Evolutionary conservation across 2,888 invertebrate species (phyloP), one percentile per base, ranked within the genome.

Genomic region (Agrotis clavis): DNA sequence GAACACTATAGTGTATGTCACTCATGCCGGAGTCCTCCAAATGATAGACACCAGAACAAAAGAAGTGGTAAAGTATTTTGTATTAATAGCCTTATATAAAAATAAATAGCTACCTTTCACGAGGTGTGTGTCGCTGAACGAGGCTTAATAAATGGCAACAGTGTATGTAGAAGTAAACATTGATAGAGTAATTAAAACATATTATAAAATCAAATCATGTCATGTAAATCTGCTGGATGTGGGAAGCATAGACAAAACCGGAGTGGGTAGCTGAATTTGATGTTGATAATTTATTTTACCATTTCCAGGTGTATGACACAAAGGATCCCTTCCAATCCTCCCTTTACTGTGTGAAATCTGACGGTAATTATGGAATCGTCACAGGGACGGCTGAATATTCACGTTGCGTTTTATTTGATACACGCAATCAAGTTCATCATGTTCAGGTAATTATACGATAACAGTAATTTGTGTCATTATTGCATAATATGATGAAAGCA

Each of bases 401-500:
- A 0, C 92, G 96, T 4, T 95, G 95, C 74, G 95, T 95, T 9
- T 83, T 96, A 7, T 96, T 89, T 77, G 96, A 96, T 78, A 62
- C 84, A 6, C 89, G 96, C 30, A 85, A 84, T 48, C 71, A 86
- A 25, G 73, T 80, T 0, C 77, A 81, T 47, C 94, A 94, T 82
- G 89, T 92, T 6, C 96, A 96, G 92, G 96, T 95, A 83, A 77
- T 9, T 74, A 64, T n/a, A 65, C 35, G 54, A 41, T 41, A 7
- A 53, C 53, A 47, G 7, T n/a, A 61, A n/a, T n/a, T n/a, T 69
- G 19, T n/a, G 4, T 67, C 63, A 54, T 19, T 13, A 30, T 45
- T 45, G 19, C 53, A 45, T 25, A 65, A 1, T 65, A 66, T 50
- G 13, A 61, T 50, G 4, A 19, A 61, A 45, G 16, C 21, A 18